Base-by-base conservation (phyloP, 2,113 vertebrate genomes). In the Lota lota region DNA sequence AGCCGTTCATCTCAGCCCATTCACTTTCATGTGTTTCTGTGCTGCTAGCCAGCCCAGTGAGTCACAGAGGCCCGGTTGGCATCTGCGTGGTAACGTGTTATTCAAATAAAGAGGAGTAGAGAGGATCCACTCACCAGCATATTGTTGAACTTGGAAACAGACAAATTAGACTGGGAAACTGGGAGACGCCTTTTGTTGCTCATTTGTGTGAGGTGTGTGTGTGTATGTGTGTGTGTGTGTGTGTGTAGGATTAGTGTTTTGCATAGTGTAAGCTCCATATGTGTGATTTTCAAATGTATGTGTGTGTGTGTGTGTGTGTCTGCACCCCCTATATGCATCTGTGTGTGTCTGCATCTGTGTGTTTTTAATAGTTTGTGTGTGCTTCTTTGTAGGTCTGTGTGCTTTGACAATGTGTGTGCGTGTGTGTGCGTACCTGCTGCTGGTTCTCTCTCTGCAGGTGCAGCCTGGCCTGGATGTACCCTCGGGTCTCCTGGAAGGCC, bases 371-470 rank as follows among this genome's bases (percentile, higher is more conserved):
- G 58, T 50, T 40, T 20, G 16, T 63, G 22, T 61, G 12, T 79
- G 98, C 96, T 95, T 99, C 95, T 88, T 97, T 61, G 63, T 61
- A 16, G 8, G n/a, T 14, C 20, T 24, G 20, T 68, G 20, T 50
- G 59, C 14, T 33, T 33, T 4, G 28, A 33, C 7, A 33, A 33
- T 33, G 58, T 24, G 36, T 68, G 20, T 50, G 59, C 18, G 21
- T 11, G 7, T 15, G 28, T 17, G 5, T 63, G 22, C 61, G 11
- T 79, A 99, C 97, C 95, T 99, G 97, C 88, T 99, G 97, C 56
- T 96, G 94, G 85, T 99, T 99, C 85, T 99, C 97, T 17, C 93
- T 92, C 90, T 99, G 95, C 68, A 98, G 92, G 85, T 98, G 94
- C 80, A 98, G 90, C 50, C 96, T 91, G 0, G 97, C 96, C 88